Base-by-base conservation (phyloP, 2,797 vertebrate genomes). In the Jordanella pulchra region DNA sequence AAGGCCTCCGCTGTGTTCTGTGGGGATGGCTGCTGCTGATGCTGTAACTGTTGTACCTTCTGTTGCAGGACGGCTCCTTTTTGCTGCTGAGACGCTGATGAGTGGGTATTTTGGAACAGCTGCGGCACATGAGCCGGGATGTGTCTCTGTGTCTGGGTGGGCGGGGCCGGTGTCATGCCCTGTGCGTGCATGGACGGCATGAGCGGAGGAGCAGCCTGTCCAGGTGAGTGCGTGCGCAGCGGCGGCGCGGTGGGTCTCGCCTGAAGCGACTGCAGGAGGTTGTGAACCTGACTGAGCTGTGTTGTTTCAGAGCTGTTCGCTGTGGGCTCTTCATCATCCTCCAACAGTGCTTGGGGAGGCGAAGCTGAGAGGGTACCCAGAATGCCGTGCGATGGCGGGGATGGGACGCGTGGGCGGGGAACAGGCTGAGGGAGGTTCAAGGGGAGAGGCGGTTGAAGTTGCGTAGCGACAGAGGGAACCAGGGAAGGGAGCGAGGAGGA, bases 211-310 rank as follows among this genome's bases (percentile, higher is more conserved):
- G 79, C 53, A 11, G 32, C 54, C 30, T 80, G 89, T n/a, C 65
- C 48, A 0, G 88, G 88, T 0, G 84, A 86, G 21, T 86, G 86
- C 0, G 80, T 42, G 68, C 84, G 90, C 17, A 79, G 70, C 27
- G 48, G 70, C 75, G 77, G 91, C 3, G 71, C n/a, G 32, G 71
- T 7, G 17, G 87, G 67, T 6, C 89, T 82, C 10, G 75, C 12
- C 61, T 91, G 90, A 5, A 93, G 86, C 7, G 92, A 90, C 87
- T 93, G 92, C 81, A 93, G 82, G 84, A 96, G 96, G 76, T 90
- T 92, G 78, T 96, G 95, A 87, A 96, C 95, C 86, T 97, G 96
- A 82, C 94, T 95, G 63, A 93, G 84, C 4, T 89, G 86, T 1
- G 85, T 75, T 32, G 85, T 86, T 1, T 85, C 86, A 0, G 87